Conservation (phyloP, 2,888 invertebrate species). For the Caenorhabditis parvicauda region DNA sequence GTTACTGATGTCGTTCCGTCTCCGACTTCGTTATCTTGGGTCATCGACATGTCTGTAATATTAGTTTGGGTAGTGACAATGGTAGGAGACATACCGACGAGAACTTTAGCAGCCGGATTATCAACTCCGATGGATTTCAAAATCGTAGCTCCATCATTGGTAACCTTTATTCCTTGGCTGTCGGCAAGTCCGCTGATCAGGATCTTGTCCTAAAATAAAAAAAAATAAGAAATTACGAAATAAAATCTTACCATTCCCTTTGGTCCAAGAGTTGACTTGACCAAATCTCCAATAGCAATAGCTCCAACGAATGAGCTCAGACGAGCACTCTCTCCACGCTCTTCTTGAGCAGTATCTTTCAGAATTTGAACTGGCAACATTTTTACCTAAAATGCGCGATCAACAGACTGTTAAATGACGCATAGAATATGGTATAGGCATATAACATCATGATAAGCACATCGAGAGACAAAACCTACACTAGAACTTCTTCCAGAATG, state of each 20-base stretch:
- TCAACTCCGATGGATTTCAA: conserved; percentile 92
- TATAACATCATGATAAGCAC: too few species aligned
- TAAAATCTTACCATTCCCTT: conserved; percentile 80
- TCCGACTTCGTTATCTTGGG: conserved; percentile 98
- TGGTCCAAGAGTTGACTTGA: conserved; percentile 95
- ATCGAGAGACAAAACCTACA: too few species aligned
- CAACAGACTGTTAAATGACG: too few species aligned
- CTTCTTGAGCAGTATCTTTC: conserved; percentile 93
- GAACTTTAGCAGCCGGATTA: conserved; percentile 96
- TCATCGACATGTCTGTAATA: conserved; percentile 82
- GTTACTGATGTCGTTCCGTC: conserved; percentile 99
- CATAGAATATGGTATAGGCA: too few species aligned
- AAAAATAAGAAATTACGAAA: not conserved
- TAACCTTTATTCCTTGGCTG: conserved; percentile 77
- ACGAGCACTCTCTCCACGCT: conserved; percentile 93
- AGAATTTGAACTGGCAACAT: conserved; percentile 74
- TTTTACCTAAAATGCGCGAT: too few species aligned
- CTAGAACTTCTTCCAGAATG: too few species aligned
- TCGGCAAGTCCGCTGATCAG: conserved; percentile 64
- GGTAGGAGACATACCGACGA: conserved; percentile 72
- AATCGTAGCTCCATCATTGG: conserved; percentile 98
- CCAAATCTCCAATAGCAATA: conserved; percentile 95
- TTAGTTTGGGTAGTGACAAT: not conserved
- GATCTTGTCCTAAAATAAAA: conserved; percentile 67
- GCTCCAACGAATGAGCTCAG: conserved; percentile 97